Base-by-base conservation (phyloP, 2,797 vertebrate species). In the Lithobates sylvaticus region DNA sequence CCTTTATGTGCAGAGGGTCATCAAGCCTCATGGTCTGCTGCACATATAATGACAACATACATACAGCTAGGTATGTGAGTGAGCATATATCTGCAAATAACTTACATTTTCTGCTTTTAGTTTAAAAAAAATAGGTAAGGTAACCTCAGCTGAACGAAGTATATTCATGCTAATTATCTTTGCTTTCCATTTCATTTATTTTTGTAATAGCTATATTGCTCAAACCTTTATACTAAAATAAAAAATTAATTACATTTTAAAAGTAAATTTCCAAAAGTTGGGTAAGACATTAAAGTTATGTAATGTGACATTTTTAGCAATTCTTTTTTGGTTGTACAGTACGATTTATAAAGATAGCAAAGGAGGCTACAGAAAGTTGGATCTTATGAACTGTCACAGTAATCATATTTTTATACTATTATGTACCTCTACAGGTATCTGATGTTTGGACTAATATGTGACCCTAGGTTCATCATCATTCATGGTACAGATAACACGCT, bases 261-360 rank as follows among this genome's bases (percentile, higher is more conserved):
- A 68, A 32, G 13, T 61, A 1, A 23, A 61, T 61, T 61, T n/a
- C 18, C 21, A 61, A 61, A 61, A 61, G 18, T 61, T 23, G 21
- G 21, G 23, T 61, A 23, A 23, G 54, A 61, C 39, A 67, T 67
- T 42, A 5, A n/a, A 65, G 23, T 78, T 39, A 65, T 65, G 15
- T 78, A 78, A 65, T n/a, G 10, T 76, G n/a, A n/a, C 10, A 77
- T 36, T 76, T 54, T 76, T 76, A 54, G 44, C 27, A 76, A 23
- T 61, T 36, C 6, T 13, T 9, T 36, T 36, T 16, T 34, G 5
- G 32, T 18, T 70, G 15, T 21, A 70, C 68, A 18, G 10, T 16
- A 34, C 29, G 34, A 70, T 1, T 23, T 12, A 70, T 34, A 70
- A 15, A 69, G 1, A 32, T n/a, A 54, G 13, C 3, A 16, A 23